Conservation (phyloP, 2,113 vertebrate species). For the Osmerus eperlanus region DNA sequence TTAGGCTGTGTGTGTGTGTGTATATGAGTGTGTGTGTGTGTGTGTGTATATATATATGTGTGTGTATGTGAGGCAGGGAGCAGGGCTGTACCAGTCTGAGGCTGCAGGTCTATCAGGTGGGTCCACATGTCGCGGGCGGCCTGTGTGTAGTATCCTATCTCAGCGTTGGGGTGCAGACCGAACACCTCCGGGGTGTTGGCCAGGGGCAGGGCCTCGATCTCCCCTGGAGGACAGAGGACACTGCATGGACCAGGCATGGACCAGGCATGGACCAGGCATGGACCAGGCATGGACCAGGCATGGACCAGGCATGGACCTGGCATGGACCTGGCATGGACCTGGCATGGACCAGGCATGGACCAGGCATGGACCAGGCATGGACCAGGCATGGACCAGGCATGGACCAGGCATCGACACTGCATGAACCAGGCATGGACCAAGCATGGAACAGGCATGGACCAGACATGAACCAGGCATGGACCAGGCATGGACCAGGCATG, state of each 20-base stretch:
- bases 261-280: too few species aligned
- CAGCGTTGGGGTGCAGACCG: constrained; percentile 89
- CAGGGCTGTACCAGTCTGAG: constrained; percentile 80
- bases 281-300: too few species aligned
- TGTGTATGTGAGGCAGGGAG: background rate
- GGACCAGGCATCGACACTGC: too few species aligned
- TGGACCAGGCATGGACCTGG: too few species aligned
- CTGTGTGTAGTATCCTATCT: constrained; percentile 90
- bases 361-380: too few species aligned
- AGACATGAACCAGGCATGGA: too few species aligned
- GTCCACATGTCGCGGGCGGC: constrained; percentile 85
- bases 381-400: too few species aligned
- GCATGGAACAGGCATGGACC: too few species aligned
- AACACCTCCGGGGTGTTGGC: constrained; percentile 86
- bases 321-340: too few species aligned
- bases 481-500: too few species aligned
- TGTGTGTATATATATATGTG: background rate
- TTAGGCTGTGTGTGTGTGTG: background rate
- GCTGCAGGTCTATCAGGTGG: constrained; percentile 89
- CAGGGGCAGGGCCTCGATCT: constrained; percentile 84
- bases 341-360: too few species aligned
- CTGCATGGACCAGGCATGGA: background rate
- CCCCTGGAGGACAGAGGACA: constrained; percentile 68
- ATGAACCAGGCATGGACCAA: too few species aligned
- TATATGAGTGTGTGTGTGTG: background rate